phyloP scores from a whole-genome alignment of 2,888 invertebrate genomes.

The Dromius quadrimaculatus region DNA sequence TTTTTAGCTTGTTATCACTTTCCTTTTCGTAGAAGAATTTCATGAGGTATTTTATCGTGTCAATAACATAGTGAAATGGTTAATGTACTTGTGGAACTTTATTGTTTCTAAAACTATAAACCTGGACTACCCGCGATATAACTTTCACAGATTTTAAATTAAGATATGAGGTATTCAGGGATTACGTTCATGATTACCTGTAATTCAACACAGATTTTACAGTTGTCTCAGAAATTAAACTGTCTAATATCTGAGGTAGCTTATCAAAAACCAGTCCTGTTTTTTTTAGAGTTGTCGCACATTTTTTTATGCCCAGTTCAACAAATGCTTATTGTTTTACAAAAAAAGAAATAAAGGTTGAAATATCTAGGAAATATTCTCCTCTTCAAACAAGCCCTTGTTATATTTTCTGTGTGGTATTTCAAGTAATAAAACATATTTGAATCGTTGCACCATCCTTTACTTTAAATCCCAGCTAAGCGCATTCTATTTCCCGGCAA shows the following conservation, averaged over 20 bases:
- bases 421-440: conserved; percentile 31
- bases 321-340: too few species aligned
- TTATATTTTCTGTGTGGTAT: conserved; percentile 1
- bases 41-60: not conserved
- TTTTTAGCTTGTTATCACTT: conserved; percentile 17
- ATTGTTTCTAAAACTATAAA: not conserved
- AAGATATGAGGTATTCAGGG: not conserved
- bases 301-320: too few species aligned
- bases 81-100: conserved; percentile 1
- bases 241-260: too few species aligned
- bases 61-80: not conserved
- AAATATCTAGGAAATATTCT: too few species aligned
- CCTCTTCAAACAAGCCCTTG: conserved; percentile 10
- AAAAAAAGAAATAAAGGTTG: too few species aligned
- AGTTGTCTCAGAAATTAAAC: too few species aligned
- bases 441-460: conserved; percentile 33
- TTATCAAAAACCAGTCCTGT: too few species aligned
- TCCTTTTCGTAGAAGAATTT: conserved; percentile 23
- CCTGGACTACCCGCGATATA: not conserved
- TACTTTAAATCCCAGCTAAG: conserved; percentile 36
- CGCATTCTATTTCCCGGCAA: conserved; percentile 28
- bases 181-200: too few species aligned
- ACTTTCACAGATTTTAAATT: not conserved
- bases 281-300: too few species aligned
- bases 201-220: too few species aligned